Evolutionary conservation across 2,888 invertebrate genomes (phyloP), one percentile per base, ranked within the genome.

Genomic region (Prosopocoilus inquinatus): DNA sequence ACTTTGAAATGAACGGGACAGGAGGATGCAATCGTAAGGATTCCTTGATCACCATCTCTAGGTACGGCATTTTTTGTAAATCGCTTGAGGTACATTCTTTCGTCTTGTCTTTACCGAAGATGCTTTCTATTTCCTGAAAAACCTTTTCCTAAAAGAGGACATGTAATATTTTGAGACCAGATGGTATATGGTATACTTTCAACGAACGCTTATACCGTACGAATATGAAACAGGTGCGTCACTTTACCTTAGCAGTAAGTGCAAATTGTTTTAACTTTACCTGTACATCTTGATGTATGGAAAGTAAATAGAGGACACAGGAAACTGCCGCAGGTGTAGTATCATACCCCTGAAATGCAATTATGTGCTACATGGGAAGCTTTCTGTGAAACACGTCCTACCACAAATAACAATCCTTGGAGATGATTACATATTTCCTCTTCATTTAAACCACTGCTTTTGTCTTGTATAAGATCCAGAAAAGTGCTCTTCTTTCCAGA

Each of bases 351-450:
- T 79, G 47, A 57, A 70, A 67, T 35, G 2, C n/a, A n/a, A 9
- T 5, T 3, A 45, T 16, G 16, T 16, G n/a, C 36, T 50, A 32
- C 2, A 11, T 16, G n/a, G 12, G 11, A 4, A 28, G n/a, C 1
- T 34, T 33, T 20, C 2, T 33, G 2, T 7, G 3, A 9, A 8
- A 3, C 50, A 35, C 33, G 35, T 67, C 71, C 74, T 70, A 85
- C 86, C 73, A 84, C 88, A 72, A 89, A 89, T 84, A 89, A 85
- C 63, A 89, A 87, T 0, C 88, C 89, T 62, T 88, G 85, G 0
- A 88, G 86, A 75, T 89, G 86, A 69, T 88, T 85, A 49, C 85
- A 78, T 41, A 89, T 81, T 58, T 83, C 82, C 32, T 81, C 70
- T 59, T 84, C 82, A 3, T 3, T 16, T 16, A 16, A 16, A 16